Percentiles rank a stretch among this genome's conserved stretches.
phyloP scores from a whole-genome alignment of 92 coral and sea anemone genomes.

The Hydrozoanthus gracilis region DNA sequence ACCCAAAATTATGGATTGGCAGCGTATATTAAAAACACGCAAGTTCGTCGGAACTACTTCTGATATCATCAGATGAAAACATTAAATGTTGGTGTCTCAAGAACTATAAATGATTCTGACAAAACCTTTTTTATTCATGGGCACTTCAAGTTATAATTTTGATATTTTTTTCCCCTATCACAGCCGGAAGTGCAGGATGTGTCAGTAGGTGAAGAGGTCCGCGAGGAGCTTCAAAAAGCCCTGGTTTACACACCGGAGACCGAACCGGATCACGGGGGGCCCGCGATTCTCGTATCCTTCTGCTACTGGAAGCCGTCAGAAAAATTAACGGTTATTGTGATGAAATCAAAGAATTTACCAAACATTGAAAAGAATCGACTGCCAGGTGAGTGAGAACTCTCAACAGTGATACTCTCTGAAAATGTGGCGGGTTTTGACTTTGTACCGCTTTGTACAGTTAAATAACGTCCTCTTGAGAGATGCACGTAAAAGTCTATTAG shows the following conservation, averaged over 20 bases:
- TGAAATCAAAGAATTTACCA: slow-evolving; percentile 86
- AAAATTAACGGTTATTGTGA: slow-evolving; percentile 85
- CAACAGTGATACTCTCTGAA: no score
- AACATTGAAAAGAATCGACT: slow-evolving; percentile 69
- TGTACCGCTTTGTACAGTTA: no score
- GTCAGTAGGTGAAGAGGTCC: slow-evolving; percentile 1
- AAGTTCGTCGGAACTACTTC: no score
- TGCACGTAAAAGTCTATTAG: no score
- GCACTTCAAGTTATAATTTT: neutral
- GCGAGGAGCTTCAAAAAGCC: slow-evolving; percentile 37
- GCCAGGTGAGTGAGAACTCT: slow-evolving; percentile 71
- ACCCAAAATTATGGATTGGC: no score
- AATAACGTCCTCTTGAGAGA: no score
- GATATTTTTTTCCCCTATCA: neutral
- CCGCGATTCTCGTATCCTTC: slow-evolving; percentile 79
- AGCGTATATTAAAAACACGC: no score
- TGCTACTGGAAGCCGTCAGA: slow-evolving; percentile 87
- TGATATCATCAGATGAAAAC: no score
- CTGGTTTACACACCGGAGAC: slow-evolving; percentile 22
- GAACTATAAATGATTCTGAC: no score
- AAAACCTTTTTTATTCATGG: neutral
- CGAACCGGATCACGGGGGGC: slow-evolving; percentile 60
- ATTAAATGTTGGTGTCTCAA: no score
- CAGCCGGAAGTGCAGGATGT: slow-evolving; percentile 42
- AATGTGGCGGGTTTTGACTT: no score